These are phyloP conservation scores for Geophilus truncorum DNA, from an alignment of 2,888 invertebrate genomes.

Conservation along the genomic window DNA sequence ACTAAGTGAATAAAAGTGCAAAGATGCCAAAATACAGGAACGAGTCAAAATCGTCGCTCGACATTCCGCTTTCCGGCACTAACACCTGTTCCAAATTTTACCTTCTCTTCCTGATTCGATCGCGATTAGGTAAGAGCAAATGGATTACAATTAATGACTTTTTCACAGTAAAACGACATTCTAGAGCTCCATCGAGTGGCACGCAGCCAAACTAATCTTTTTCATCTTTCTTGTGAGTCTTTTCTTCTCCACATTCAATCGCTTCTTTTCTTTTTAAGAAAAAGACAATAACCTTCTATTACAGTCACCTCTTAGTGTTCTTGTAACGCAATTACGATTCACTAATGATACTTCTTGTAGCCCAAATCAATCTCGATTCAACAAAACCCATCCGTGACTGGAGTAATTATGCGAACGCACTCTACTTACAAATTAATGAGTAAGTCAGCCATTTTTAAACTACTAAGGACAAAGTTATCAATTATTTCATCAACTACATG, in stretches of 20 bases:
- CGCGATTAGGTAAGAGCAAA: conserved; percentile 6
- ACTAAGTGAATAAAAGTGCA: conserved; percentile 20
- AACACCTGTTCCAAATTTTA: not conserved
- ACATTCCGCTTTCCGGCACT: not conserved
- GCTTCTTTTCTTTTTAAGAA: not conserved
- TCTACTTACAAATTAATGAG: not conserved
- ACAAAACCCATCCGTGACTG: not conserved
- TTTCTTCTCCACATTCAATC: not conserved
- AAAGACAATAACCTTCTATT: not conserved
- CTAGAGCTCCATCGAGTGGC: not conserved
- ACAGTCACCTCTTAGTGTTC: not conserved
- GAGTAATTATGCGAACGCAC: not conserved
- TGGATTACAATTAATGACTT: conserved; percentile 16
- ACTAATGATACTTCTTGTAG: not conserved
- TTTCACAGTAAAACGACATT: conserved; percentile 1
- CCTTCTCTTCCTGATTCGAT: not conserved
- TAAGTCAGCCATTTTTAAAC: too few relatives aligned
- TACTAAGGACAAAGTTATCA: too few relatives aligned
- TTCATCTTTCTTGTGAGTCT: not conserved
- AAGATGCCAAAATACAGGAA: not conserved
- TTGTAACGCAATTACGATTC: not conserved
- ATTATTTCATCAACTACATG: too few relatives aligned
- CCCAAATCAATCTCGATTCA: not conserved
- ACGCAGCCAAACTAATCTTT: not conserved
- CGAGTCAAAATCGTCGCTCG: not conserved